phyloP scores from a whole-genome alignment of 2,888 invertebrate genomes.

The Archips crataeganus region DNA sequence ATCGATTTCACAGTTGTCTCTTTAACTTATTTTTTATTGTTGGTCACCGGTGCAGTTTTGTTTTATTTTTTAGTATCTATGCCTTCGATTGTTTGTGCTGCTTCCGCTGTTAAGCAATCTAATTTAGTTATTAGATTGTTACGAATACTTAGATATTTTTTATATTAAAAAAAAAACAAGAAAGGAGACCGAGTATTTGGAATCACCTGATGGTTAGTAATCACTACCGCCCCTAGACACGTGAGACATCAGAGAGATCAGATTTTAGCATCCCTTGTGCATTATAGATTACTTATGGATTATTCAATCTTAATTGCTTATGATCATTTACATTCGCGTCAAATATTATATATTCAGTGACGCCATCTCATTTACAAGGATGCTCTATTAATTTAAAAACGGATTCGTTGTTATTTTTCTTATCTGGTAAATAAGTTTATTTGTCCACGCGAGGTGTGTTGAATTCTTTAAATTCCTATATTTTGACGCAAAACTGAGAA shows the following conservation, averaged over 20 bases:
- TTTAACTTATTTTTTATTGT: constrained; percentile 44
- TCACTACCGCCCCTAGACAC: too few species aligned
- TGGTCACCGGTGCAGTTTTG: constrained; percentile 38
- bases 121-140: constrained; percentile 12
- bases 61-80: constrained; percentile 31
- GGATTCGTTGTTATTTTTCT: constrained; percentile 46
- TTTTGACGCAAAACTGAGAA: constrained; percentile 51
- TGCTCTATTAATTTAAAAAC: constrained; percentile 57
- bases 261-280: not conserved
- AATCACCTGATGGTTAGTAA: too few species aligned
- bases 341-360: constrained; percentile 61
- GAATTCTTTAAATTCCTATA: constrained; percentile 55
- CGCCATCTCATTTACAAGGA: constrained; percentile 47
- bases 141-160: constrained; percentile 3
- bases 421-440: constrained; percentile 47
- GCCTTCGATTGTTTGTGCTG: constrained; percentile 1
- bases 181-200: too few species aligned
- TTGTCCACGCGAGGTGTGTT: constrained; percentile 46
- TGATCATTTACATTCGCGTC: constrained; percentile 48
- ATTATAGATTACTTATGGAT: constrained; percentile 1
- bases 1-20: constrained; percentile 52
- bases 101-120: constrained; percentile 29
- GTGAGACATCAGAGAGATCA: too few species aligned
- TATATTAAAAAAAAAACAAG: too few species aligned
- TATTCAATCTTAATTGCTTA: constrained; percentile 21